Evolutionary conservation across 2,888 invertebrate genomes (phyloP).

Genomic region (Vandiemenella viatica): DNA sequence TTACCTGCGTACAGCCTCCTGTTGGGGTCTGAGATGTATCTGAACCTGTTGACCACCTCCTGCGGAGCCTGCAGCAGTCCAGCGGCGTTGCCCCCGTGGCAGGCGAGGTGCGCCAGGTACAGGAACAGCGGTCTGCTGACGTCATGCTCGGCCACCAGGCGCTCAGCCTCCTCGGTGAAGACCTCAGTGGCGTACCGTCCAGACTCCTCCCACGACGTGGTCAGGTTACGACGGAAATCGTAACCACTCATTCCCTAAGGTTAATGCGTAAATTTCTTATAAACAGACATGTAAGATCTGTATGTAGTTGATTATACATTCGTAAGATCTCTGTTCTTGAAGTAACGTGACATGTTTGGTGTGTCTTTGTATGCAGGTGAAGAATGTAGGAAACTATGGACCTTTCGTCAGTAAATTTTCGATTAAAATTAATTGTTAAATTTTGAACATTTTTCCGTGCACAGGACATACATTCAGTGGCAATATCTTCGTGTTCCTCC

Average conservation of each 20-base stretch:
- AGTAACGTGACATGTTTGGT: too few species aligned
- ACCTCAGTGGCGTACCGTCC: slow-evolving; percentile 33
- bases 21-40: slow-evolving; percentile 48
- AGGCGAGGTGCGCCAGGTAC: slow-evolving; percentile 62
- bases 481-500: too few species aligned
- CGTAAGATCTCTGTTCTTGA: too few species aligned
- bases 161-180: slow-evolving; percentile 31
- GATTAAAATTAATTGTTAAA: too few species aligned
- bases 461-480: too few species aligned
- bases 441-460: too few species aligned
- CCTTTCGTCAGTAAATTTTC: too few species aligned
- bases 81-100: slow-evolving; percentile 57
- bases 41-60: slow-evolving; percentile 48
- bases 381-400: too few species aligned
- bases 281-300: too few species aligned
- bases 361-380: too few species aligned
- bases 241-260: not conserved
- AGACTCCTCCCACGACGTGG: slow-evolving; percentile 24
- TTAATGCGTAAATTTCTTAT: too few species aligned
- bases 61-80: slow-evolving; percentile 50
- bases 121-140: slow-evolving; percentile 50
- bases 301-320: too few species aligned
- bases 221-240: slow-evolving; percentile 29
- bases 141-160: slow-evolving; percentile 28
- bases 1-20: slow-evolving; percentile 61